Conservation (phyloP, 1,140 invertebrate species). For the Muscidifurax raptorellus region DNA sequence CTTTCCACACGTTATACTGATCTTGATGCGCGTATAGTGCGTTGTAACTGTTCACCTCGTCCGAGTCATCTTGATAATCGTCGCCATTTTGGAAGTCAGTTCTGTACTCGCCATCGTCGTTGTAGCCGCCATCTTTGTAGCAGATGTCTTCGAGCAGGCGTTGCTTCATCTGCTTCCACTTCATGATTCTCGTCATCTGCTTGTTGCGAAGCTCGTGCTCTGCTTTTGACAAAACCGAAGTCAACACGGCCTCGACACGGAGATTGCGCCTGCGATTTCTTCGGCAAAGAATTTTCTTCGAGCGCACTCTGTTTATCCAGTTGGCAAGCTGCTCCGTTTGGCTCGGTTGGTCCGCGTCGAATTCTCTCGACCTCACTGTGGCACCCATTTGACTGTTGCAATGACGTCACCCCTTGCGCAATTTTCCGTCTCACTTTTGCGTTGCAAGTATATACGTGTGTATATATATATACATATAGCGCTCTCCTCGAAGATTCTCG, state of each 20-base stretch:
- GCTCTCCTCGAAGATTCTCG: neutral
- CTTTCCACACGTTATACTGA: constrained; percentile 56
- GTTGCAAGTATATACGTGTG: too few relatives aligned
- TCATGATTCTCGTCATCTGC: constrained; percentile 67
- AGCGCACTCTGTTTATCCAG: constrained; percentile 73
- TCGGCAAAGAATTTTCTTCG: constrained; percentile 70
- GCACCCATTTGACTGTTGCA: constrained; percentile 49
- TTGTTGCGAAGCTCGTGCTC: constrained; percentile 70
- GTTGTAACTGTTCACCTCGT: neutral
- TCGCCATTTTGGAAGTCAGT: constrained; percentile 24
- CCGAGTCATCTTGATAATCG: neutral
- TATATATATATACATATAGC: neutral
- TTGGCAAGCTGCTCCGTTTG: constrained; percentile 66
- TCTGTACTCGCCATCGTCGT: constrained; percentile 20
- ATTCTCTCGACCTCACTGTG: constrained; percentile 49
- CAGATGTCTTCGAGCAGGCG: constrained; percentile 55
- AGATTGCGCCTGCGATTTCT: constrained; percentile 69
- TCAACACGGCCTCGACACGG: constrained; percentile 72
- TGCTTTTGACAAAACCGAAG: constrained; percentile 67
- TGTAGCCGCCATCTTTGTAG: constrained; percentile 17
- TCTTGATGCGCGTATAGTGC: neutral
- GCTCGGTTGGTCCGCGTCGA: constrained; percentile 58
- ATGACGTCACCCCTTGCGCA: constrained; percentile 10
- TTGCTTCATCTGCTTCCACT: constrained; percentile 70
- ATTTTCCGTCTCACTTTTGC: neutral